These are phyloP conservation scores for Lagopus muta DNA, from an alignment of 2,113 vertebrate species.

Conservation along the genomic window DNA sequence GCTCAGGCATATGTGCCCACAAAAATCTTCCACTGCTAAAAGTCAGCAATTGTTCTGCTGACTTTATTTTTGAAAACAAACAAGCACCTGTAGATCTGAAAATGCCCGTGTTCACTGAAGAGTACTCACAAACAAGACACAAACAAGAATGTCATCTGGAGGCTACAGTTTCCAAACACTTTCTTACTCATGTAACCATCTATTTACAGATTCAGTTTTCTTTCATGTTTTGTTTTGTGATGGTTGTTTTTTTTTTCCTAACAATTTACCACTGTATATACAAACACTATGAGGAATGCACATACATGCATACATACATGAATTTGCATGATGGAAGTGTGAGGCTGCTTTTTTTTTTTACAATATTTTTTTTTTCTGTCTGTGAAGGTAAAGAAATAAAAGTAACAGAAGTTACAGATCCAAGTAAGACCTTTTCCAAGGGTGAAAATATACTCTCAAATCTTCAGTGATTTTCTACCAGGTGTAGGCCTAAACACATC, in stretches of 20 bases:
- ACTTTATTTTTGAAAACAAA: not conserved
- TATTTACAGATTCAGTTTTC: not conserved
- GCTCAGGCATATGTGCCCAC: not conserved
- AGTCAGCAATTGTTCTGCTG: not conserved
- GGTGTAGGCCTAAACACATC: not conserved
- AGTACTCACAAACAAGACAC: fast-evolving
- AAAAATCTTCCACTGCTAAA: not conserved
- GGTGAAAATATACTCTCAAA: not conserved
- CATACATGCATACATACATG: not conserved
- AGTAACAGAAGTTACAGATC: not conserved
- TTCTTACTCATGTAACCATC: not conserved
- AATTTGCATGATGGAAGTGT: not conserved
- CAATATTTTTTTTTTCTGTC: not conserved
- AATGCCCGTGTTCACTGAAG: not conserved
- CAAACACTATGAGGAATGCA: not conserved
- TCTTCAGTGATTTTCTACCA: not conserved
- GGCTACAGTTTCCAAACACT: not conserved
- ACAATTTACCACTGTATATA: not conserved
- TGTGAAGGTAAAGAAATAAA: not conserved
- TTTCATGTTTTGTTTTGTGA: too few relatives aligned
- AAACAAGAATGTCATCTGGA: fast-evolving
- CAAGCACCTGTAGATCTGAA: not conserved
- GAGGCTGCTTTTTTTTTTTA: not conserved
- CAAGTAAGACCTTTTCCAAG: not conserved
- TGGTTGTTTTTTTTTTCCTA: not conserved